Evolutionary conservation across 2,888 invertebrate genomes (phyloP), one percentile per base, ranked within the genome.

Genomic region (Timema cristinae): DNA sequence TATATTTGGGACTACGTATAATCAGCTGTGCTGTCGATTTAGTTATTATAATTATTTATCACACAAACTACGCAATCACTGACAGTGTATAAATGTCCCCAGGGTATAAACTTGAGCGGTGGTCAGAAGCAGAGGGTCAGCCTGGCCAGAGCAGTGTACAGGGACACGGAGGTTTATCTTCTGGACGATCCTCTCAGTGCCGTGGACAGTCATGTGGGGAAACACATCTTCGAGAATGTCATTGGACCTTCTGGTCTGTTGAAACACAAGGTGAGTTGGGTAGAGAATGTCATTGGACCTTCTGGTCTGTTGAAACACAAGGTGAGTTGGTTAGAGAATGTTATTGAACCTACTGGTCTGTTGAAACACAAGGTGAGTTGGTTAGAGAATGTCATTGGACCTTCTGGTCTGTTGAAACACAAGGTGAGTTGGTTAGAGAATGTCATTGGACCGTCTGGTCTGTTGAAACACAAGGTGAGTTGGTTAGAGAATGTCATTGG

Each of bases 171-270:
- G 79, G 86, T 96, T 75, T 97, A 96, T 82, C 89, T 96, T 79
- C 84, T 99, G 78, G 98, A 98, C 81, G 98, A 98, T 86, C 98
- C 98, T 4, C 80, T 88, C 8, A 95, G 95, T 80, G 98, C 98
- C 6, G 98, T 98, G 1, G 98, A 98, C 83, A 91, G 95, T 49
- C 98, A 98, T 81, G 98, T 98, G 68, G 98, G 98, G 13, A 96
- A 96, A 84, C 97, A 97, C 81, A 95, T 98, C 78, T 98, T 98
- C 80, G 94, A 97, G 76, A 88, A 95, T 81, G 95, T 95, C 48
- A 89, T 98, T 74, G 63, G 63, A 32, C 63, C 63, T 7, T 9
- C 63, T 63, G 63, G 63, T 9, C 9, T 63, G 10, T 48, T 63
- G 7, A 16, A 32, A n/a, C 7, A 63, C 32, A 63, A 63, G 63